Evolutionary conservation across 2,797 vertebrate genomes (phyloP), one percentile per base, ranked within the genome.

Genomic region (Glossophaga mutica): DNA sequence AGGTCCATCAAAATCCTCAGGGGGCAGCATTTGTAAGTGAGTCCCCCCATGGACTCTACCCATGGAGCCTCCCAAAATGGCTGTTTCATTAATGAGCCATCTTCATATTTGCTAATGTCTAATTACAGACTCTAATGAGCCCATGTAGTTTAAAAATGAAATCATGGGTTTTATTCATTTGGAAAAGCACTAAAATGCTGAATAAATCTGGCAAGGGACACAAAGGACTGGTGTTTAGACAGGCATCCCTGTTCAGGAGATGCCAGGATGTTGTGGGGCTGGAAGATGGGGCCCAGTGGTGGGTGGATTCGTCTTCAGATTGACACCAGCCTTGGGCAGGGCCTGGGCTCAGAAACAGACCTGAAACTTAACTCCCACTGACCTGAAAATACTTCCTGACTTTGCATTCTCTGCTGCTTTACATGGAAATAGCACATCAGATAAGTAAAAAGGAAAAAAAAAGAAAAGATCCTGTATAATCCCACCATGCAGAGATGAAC

Each of bases 11-110:
- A 96, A 95, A 97, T 98, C 98, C 98, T 86, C 8, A 0, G 59
- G 9, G 92, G 98, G 95, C 85, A 81, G 97, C 77, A 14, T 97
- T 97, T 90, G 37, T 95, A 97, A 97, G 96, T 59, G 95, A 97
- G 91, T 95, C 77, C 76, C 97, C 87, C 82, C 57, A 76, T 62
- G 94, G 96, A 76, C 50, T 94, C 44, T 26, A 97, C 96, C 52
- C 70, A 94, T 32, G 74, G 83, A 97, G 97, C 96, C 95, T 97
- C 97, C 94, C 97, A 95, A 97, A 98, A 88, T 95, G 95, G 96
- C 98, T 97, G 97, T 91, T 98, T 97, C 98, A 97, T 98, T 98
- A 98, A 98, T 97, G 98, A 98, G 96, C 98, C 98, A 98, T 98
- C 98, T 97, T 98, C 98, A 96, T 96, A 96, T 96, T 98, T 97